Evolutionary conservation across 2,113 vertebrate genomes (phyloP).

Genomic region (Clarias macrocephalus): DNA sequence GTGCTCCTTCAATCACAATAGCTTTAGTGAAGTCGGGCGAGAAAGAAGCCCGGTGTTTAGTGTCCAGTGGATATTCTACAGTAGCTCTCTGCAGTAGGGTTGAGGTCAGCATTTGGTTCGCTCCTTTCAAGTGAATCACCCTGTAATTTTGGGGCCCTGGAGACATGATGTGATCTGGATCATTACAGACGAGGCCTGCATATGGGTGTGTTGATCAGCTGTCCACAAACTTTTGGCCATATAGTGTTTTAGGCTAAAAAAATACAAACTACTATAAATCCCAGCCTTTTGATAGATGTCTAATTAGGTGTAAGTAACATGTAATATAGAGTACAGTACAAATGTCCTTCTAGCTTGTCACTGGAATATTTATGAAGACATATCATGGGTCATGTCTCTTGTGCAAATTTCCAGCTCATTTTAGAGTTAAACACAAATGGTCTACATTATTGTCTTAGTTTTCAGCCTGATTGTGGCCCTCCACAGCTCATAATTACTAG

Average conservation of each 20-base stretch:
- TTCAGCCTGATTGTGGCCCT: conserved; percentile 11
- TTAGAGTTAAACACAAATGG: not conserved
- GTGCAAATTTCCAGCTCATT: not conserved
- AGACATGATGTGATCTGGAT: not conserved
- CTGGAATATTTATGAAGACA: not conserved
- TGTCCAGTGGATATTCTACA: not conserved
- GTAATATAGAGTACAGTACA: not conserved
- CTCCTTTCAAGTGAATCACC: too few relatives aligned
- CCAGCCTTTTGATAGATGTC: not conserved
- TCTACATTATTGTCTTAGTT: not conserved
- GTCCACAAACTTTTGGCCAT: not conserved
- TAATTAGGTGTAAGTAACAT: not conserved
- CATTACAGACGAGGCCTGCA: not conserved
- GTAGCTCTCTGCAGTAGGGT: not conserved
- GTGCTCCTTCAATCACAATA: not conserved
- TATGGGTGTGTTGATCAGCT: not conserved
- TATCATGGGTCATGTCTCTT: not conserved
- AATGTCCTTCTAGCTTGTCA: not conserved
- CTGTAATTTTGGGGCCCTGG: not conserved
- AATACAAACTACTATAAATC: not conserved
- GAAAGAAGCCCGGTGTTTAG: not conserved
- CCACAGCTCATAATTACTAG: conserved; percentile 23
- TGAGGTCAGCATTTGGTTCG: not conserved
- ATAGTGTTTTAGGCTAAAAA: not conserved
- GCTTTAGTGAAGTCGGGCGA: not conserved